Percentiles rank a stretch among this genome's conserved stretches.
Conservation (phyloP, 2,797 vertebrate species). For the Xyrichtys novacula region DNA sequence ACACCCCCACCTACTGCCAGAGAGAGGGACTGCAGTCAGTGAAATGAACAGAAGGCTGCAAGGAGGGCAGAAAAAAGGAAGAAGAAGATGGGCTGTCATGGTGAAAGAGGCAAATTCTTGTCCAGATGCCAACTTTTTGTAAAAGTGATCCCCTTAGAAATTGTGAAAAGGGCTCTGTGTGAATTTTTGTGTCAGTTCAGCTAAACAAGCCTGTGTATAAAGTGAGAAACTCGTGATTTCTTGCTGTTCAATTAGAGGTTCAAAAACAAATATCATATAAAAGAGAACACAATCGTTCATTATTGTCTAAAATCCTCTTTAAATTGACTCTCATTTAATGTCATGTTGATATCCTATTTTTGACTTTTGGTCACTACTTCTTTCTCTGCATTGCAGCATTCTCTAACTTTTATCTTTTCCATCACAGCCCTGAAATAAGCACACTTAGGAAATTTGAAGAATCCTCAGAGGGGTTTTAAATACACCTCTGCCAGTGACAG, state of each 20-base stretch:
- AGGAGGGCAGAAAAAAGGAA: too few relatives aligned
- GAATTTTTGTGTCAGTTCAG: neutral
- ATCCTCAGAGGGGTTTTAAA: conserved; percentile 15
- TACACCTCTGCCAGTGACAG: conserved; percentile 44
- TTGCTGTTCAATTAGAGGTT: too few relatives aligned
- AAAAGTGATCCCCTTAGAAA: too few relatives aligned
- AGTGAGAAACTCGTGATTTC: too few relatives aligned
- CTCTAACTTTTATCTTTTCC: neutral
- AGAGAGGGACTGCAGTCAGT: conserved; percentile 31
- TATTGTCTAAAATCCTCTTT: too few relatives aligned
- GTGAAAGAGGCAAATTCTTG: neutral
- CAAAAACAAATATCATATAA: too few relatives aligned
- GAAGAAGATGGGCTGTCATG: fast-evolving
- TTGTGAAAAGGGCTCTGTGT: too few relatives aligned
- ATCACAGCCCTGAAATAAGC: conserved; percentile 17
- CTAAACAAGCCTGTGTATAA: neutral
- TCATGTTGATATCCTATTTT: too few relatives aligned
- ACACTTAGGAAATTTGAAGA: conserved; percentile 19
- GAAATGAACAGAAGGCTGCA: too few relatives aligned
- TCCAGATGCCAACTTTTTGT: neutral
- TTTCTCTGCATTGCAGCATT: neutral
- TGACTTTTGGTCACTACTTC: neutral
- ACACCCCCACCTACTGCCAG: conserved; percentile 82
- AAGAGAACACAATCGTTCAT: too few relatives aligned
- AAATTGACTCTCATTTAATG: too few relatives aligned